A percentile compares a stretch with the other conserved stretches of the same genome.
phyloP scores from a whole-genome alignment of 2,888 invertebrate genomes.

The Horisme vitalbata region DNA sequence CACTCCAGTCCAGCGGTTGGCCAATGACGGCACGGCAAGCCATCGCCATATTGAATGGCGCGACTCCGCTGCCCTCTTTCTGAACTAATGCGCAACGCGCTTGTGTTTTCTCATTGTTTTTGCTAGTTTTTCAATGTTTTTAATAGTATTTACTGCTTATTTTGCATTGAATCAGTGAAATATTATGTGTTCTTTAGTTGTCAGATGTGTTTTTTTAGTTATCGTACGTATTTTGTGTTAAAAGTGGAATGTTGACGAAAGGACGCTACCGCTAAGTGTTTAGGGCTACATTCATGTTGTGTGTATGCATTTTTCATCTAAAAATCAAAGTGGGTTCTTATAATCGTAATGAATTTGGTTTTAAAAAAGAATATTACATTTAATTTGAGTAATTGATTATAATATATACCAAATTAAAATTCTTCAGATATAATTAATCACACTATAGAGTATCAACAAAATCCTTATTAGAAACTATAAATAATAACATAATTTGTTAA shows the following conservation, averaged over 20 bases:
- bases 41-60: conserved; percentile 79
- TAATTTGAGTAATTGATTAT: no score
- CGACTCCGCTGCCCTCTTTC: conserved; percentile 67
- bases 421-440: no score
- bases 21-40: conserved; percentile 61
- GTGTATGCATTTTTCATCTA: no score
- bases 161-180: conserved; percentile 53
- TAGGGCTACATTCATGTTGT: conserved; percentile 65
- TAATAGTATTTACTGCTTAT: conserved; percentile 41
- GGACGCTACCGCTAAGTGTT: conserved; percentile 54
- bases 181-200: conserved; percentile 43
- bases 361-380: no score
- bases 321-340: no score
- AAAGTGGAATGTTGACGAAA: conserved; percentile 44
- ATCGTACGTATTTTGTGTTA: conserved; percentile 43
- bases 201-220: conserved; percentile 35
- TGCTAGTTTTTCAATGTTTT: conserved; percentile 62
- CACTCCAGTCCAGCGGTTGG: conserved; percentile 52
- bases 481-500: no score
- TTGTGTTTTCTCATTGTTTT: conserved; percentile 68
- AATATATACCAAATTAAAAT: no score
- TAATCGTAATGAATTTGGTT: no score
- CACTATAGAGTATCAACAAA: no score
- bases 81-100: conserved; percentile 59
- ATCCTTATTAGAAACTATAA: no score